Conservation (phyloP, 2,888 invertebrate species). For the Anaspis maculata region DNA sequence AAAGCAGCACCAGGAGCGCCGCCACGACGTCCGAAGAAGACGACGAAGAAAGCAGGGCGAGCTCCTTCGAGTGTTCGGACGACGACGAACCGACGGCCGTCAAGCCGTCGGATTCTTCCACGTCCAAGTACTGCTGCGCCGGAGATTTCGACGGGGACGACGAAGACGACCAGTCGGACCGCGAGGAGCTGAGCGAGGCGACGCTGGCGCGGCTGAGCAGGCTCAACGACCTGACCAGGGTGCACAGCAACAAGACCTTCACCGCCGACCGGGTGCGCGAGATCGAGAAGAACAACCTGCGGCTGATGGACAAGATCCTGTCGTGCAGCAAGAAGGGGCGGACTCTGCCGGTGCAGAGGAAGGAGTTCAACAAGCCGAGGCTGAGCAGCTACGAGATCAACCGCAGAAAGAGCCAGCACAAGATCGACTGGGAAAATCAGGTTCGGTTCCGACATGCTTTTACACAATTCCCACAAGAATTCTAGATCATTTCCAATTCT, state of each 20-base stretch:
- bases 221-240: background rate
- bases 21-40: conserved; percentile 7
- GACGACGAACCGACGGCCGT: conserved; percentile 1
- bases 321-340: conserved; percentile 20
- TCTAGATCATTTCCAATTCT: too few relatives aligned
- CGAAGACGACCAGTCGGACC: conserved; percentile 4
- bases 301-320: conserved; percentile 26
- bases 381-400: conserved; percentile 21
- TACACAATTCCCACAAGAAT: too few relatives aligned
- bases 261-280: conserved; percentile 17
- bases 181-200: conserved; percentile 1
- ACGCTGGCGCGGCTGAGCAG: conserved; percentile 2
- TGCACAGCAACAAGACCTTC: conserved; percentile 18
- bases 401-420: conserved; percentile 22
- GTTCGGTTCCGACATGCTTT: too few relatives aligned
- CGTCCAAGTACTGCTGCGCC: too few relatives aligned
- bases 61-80: conserved; percentile 1
- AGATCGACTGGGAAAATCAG: conserved; percentile 27
- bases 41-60: too few relatives aligned
- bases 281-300: conserved; percentile 19
- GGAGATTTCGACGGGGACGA: conserved; percentile 11
- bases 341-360: too few relatives aligned
- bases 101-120: too few relatives aligned
- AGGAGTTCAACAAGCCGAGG: conserved; percentile 17
- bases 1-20: background rate